phyloP scores from a whole-genome alignment of 2,113 vertebrate species.

The Nanorana parkeri region DNA sequence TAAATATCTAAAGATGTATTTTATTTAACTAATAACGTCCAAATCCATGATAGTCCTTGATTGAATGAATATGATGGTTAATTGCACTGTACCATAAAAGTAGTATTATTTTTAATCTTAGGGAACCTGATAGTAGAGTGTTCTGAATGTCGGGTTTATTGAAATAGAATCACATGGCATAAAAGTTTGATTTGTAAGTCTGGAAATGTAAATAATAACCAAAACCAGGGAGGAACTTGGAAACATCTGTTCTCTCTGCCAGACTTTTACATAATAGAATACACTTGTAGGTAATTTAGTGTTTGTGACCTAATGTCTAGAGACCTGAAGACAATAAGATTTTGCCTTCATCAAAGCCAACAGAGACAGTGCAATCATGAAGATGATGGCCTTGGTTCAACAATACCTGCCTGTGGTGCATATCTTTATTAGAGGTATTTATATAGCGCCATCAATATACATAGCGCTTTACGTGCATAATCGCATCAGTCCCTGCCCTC shows the following conservation, averaged over 20 bases:
- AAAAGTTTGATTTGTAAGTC: constrained; percentile 2
- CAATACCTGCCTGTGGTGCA: no score
- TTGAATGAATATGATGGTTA: neutral
- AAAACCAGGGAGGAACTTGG: neutral
- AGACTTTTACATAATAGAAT: constrained; percentile 1
- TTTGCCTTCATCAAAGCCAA: neutral
- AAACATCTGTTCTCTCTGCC: constrained; percentile 37
- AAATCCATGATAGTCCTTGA: neutral
- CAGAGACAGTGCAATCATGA: no score
- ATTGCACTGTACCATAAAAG: neutral
- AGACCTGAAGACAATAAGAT: neutral
- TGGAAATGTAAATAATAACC: constrained; percentile 32
- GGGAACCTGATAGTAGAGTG: neutral
- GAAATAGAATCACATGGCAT: constrained; percentile 12
- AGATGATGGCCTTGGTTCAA: no score
- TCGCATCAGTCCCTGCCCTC: no score
- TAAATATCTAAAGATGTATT: neutral
- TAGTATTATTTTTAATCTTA: neutral
- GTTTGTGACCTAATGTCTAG: neutral
- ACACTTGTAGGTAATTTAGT: neutral
- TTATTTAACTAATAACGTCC: neutral
- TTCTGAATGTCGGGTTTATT: constrained; percentile 19
- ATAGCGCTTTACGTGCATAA: no score
- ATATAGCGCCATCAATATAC: no score
- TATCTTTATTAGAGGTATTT: no score